Percentiles rank a stretch among this genome's conserved stretches.
phyloP scores from a whole-genome alignment of 2,797 vertebrate species.

The Liasis olivaceus region DNA sequence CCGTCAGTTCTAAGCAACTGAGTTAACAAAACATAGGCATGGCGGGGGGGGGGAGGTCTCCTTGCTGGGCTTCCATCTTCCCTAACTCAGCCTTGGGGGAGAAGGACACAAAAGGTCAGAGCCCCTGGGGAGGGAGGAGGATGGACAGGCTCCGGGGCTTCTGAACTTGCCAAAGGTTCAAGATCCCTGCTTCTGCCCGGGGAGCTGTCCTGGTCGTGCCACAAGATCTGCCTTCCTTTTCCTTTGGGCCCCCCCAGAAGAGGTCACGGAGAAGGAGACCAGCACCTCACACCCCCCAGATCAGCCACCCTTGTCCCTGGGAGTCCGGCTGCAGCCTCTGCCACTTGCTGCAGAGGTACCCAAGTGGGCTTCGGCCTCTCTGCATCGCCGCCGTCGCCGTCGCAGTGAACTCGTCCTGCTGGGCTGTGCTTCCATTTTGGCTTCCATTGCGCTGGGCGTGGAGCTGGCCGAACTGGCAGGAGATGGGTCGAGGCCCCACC shows the following conservation, averaged over 20 bases:
- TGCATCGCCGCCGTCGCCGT: slow-evolving; percentile 74
- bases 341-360: slow-evolving; percentile 60
- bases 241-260: slow-evolving; percentile 75
- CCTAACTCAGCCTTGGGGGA: not conserved
- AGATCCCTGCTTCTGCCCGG: not conserved
- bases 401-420: slow-evolving; percentile 80
- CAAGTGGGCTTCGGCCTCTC: slow-evolving; percentile 66
- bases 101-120: not conserved
- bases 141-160: no score
- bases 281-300: slow-evolving; percentile 75
- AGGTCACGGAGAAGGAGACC: slow-evolving; percentile 77
- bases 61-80: not conserved
- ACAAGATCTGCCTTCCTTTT: not conserved
- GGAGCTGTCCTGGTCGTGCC: not conserved
- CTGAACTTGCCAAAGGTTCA: no score
- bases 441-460: slow-evolving; percentile 82
- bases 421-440: slow-evolving; percentile 85
- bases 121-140: not conserved
- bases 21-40: not conserved
- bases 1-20: no score
- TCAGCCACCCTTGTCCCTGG: slow-evolving; percentile 47
- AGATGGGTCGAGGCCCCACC: slow-evolving; percentile 51
- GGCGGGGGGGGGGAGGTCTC: not conserved
- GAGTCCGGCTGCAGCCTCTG: not conserved
- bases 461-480: slow-evolving; percentile 78